phyloP scores from a whole-genome alignment of 2,797 vertebrate species.

The Labroides dimidiatus region DNA sequence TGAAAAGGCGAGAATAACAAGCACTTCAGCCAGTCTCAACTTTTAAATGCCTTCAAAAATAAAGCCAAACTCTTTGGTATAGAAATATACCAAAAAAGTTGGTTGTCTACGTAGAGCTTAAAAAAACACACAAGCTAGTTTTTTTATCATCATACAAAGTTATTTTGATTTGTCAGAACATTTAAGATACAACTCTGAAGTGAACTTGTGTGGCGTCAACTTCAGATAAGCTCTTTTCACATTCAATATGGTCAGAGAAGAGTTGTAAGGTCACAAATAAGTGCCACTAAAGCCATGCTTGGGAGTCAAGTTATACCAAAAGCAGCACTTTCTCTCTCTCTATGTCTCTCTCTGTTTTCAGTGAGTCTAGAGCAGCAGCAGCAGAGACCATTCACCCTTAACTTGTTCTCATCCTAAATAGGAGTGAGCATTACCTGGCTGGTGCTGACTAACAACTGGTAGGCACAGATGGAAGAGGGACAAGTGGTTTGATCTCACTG shows the following conservation, averaged over 20 bases:
- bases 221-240: slow-evolving; percentile 90
- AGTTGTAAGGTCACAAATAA: slow-evolving; percentile 74
- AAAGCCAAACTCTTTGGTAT: slow-evolving; percentile 81
- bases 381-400: slow-evolving; percentile 1
- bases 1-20: slow-evolving; percentile 59
- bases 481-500: slow-evolving; percentile 49
- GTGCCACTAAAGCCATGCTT: slow-evolving; percentile 74
- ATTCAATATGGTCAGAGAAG: slow-evolving; percentile 98
- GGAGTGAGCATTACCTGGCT: slow-evolving; percentile 41
- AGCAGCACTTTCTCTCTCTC: slow-evolving; percentile 62
- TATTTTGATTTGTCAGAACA: slow-evolving; percentile 95
- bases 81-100: slow-evolving; percentile 73
- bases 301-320: slow-evolving; percentile 79
- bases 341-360: slow-evolving; percentile 22
- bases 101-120: slow-evolving; percentile 70
- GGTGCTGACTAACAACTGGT: slow-evolving; percentile 60
- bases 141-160: slow-evolving; percentile 85
- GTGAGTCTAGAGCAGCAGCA: slow-evolving; percentile 51
- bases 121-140: slow-evolving; percentile 44
- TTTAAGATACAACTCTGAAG: slow-evolving; percentile 85
- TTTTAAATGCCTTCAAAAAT: slow-evolving; percentile 73
- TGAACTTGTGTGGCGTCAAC: slow-evolving; percentile 82
- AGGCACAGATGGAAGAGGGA: slow-evolving; percentile 75
- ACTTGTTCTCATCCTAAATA: slow-evolving; percentile 8
- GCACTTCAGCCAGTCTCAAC: slow-evolving; percentile 62